phyloP scores from a whole-genome alignment of 1,140 invertebrate species.

The Meteorus sp. region DNA sequence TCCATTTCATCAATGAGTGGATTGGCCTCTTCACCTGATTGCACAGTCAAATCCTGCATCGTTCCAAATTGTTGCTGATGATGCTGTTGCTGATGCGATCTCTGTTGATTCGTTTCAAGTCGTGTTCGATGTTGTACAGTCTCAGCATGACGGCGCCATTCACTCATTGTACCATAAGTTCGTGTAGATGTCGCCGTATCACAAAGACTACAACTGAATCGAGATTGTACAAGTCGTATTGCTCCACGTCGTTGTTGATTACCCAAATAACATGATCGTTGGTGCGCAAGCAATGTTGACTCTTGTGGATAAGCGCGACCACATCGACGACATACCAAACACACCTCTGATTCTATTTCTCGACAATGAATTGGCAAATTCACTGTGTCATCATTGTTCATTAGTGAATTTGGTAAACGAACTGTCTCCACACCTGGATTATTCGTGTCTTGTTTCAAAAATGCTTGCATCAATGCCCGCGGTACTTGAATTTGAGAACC shows the following conservation, averaged over 20 bases:
- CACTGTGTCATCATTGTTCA: slow-evolving; percentile 47
- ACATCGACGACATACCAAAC: slow-evolving; percentile 84
- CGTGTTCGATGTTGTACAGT: slow-evolving; percentile 59
- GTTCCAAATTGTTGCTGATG: slow-evolving; percentile 34
- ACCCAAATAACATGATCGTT: slow-evolving; percentile 69
- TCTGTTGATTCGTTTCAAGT: slow-evolving; percentile 39
- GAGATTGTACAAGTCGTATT: slow-evolving; percentile 68
- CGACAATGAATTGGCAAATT: slow-evolving; percentile 54
- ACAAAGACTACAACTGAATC: slow-evolving; percentile 73
- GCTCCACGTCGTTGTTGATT: slow-evolving; percentile 67
- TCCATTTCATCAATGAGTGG: slow-evolving; percentile 79
- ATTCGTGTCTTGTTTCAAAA: slow-evolving; percentile 67
- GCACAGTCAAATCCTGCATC: slow-evolving; percentile 26
- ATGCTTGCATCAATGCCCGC: slow-evolving; percentile 66
- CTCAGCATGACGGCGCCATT: slow-evolving; percentile 72
- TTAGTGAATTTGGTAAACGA: slow-evolving; percentile 54
- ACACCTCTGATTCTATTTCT: slow-evolving; percentile 75
- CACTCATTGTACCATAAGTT: slow-evolving; percentile 62
- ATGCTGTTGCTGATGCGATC: slow-evolving; percentile 35
- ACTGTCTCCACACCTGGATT: slow-evolving; percentile 69
- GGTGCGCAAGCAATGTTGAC: slow-evolving; percentile 72
- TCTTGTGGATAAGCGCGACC: slow-evolving; percentile 78
- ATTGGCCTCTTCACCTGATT: slow-evolving; percentile 50
- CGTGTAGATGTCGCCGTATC: slow-evolving; percentile 57
- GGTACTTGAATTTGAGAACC: slow-evolving; percentile 67